Conservation (phyloP, 2,888 invertebrate genomes). For the Apodemia duryi region DNA sequence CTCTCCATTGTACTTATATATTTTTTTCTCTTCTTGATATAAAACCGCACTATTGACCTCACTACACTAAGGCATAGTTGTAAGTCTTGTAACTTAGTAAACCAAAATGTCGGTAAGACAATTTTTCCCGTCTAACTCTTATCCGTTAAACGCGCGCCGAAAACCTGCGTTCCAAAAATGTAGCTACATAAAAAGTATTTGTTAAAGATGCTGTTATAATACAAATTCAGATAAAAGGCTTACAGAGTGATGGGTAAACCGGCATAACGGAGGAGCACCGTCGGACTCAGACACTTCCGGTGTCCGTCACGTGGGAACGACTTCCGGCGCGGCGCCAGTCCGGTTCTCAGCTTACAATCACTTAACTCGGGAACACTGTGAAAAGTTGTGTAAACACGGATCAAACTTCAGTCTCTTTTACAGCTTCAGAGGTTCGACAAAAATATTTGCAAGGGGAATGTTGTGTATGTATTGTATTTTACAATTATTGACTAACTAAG, state of each 20-base stretch:
- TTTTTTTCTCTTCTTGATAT: too few species aligned
- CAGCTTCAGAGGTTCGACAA: neutral
- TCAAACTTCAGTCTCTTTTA: conserved; percentile 1
- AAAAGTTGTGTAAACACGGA: conserved; percentile 37
- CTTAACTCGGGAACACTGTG: conserved; percentile 59
- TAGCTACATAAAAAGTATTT: conserved; percentile 14
- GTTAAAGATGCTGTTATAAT: conserved; percentile 13
- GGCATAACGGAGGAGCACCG: conserved; percentile 69
- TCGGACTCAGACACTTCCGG: conserved; percentile 68
- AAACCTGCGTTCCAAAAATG: too few species aligned
- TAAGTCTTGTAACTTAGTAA: too few species aligned
- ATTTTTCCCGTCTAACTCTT: too few species aligned
- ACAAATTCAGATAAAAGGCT: conserved; percentile 23
- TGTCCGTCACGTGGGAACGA: conserved; percentile 74
- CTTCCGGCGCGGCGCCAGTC: conserved; percentile 73
- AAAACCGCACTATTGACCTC: too few species aligned
- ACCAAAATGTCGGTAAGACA: too few species aligned
- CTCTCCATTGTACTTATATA: too few species aligned
- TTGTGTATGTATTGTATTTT: too few species aligned
- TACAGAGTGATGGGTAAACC: conserved; percentile 36
- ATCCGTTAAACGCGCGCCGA: too few species aligned
- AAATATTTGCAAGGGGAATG: neutral
- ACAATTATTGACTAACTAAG: too few species aligned
- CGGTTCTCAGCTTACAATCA: conserved; percentile 67
- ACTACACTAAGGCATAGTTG: too few species aligned